A percentile compares a stretch with the other conserved stretches of the same genome.
Evolutionary conservation across 2,113 vertebrate species (phyloP).

Genomic region (Arothron firmamentum): DNA sequence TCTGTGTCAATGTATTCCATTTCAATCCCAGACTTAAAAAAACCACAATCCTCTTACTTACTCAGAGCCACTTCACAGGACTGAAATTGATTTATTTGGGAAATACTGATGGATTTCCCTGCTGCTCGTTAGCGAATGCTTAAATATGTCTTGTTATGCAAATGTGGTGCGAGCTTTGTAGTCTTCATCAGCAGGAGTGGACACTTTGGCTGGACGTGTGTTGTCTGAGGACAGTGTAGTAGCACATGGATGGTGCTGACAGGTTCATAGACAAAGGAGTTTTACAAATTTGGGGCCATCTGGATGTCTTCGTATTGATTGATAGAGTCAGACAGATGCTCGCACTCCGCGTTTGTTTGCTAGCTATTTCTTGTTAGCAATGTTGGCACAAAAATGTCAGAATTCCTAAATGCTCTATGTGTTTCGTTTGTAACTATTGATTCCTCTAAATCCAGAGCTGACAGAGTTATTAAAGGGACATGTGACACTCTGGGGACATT

Average conservation of each 20-base stretch:
- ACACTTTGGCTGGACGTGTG: no score
- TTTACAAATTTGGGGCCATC: no score
- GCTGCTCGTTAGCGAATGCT: slow-evolving; percentile 49
- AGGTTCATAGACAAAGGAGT: no score
- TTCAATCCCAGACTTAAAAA: slow-evolving; percentile 70
- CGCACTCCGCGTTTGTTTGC: no score
- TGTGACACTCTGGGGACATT: slow-evolving; percentile 58
- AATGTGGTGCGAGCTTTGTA: slow-evolving; percentile 33
- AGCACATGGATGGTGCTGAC: no score
- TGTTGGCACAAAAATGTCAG: not conserved
- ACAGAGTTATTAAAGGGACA: slow-evolving; percentile 51
- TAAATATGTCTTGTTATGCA: slow-evolving; percentile 57
- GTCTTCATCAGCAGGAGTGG: slow-evolving; percentile 3
- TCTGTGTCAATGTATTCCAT: slow-evolving; percentile 71
- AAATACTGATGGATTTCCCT: slow-evolving; percentile 52
- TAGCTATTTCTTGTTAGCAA: no score
- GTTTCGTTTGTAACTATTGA: slow-evolving; percentile 45
- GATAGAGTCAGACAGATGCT: no score
- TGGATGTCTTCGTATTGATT: no score
- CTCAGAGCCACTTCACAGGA: slow-evolving; percentile 55
- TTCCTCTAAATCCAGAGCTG: slow-evolving; percentile 46
- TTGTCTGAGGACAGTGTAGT: no score
- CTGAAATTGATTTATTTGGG: slow-evolving; percentile 67
- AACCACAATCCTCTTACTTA: slow-evolving; percentile 71
- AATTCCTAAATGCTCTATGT: slow-evolving; percentile 23